Evolutionary conservation across 2,888 invertebrate genomes (phyloP), one percentile per base, ranked within the genome.

Genomic region (Rhyacophila evoluta): DNA sequence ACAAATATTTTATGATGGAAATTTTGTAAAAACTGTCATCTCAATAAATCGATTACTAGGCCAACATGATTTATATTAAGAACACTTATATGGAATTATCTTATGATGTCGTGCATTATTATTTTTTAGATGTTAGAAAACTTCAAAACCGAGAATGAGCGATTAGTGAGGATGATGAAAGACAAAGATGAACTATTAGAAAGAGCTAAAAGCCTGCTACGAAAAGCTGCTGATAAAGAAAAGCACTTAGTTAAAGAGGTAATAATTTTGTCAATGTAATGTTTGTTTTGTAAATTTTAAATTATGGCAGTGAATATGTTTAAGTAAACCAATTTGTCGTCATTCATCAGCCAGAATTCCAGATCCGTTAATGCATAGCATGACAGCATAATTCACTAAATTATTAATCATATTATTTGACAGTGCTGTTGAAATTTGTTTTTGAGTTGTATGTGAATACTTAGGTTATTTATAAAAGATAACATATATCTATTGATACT

Each of bases 161-260:
- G 90, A 73, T 85, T 92, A 8, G 91, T 88, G 83, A 87, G 89
- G 19, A 91, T 89, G 77, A 87, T 92, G 39, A 85, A 86, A 55
- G 91, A 92, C 72, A 93, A 93, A 81, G 91, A 92, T 74, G 86
- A 90, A 38, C 86, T 93, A 12, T 85, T 93, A 36, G 90, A 90
- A 79, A 90, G 88, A 84, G 92, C 92, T 0, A 92, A 92, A 84
- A 89, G 91, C 83, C 89, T 92, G 86, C 86, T 93, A 3, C 91
- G 90, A 81, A 90, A 91, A 77, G 92, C 92, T 0, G 92, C 92
- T 0, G 88, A 90, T 39, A 89, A 92, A 82, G 92, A 92, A 84
- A 92, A 92, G 75, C 87, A 89, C 69, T 85, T 92, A 25, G 85
- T 92, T 1, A 89, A 89, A 86, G 90, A 91, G 86, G 92, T 92